phyloP scores from a whole-genome alignment of 1,140 invertebrate species.

The Zophobas morio region DNA sequence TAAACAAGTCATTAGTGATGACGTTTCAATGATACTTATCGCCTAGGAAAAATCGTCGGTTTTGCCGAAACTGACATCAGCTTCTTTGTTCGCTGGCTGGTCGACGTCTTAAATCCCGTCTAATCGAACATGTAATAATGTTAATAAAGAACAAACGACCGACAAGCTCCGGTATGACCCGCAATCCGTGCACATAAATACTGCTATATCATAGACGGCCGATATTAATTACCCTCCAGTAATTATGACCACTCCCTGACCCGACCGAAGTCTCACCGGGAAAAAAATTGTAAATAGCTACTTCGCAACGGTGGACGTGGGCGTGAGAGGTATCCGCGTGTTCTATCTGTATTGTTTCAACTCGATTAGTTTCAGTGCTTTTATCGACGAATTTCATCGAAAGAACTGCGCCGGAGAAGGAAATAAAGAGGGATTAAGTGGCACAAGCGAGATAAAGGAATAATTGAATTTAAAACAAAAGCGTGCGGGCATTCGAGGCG shows the following conservation, averaged over 20 bases:
- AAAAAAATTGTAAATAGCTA: constrained; percentile 37
- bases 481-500: too few relatives aligned
- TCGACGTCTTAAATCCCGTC: constrained; percentile 7
- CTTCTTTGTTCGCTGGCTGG: constrained; percentile 5
- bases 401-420: background rate
- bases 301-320: constrained; percentile 22
- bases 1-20: constrained; percentile 29
- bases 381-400: background rate
- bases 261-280: constrained; percentile 13
- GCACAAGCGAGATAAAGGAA: background rate
- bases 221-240: constrained; percentile 47
- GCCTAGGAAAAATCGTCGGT: background rate
- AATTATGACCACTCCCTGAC: constrained; percentile 45
- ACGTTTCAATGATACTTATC: constrained; percentile 26
- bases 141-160: background rate
- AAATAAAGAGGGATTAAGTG: background rate
- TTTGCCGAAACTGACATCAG: constrained; percentile 12
- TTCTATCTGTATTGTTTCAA: constrained; percentile 19
- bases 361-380: background rate
- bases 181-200: constrained; percentile 44
- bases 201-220: constrained; percentile 46
- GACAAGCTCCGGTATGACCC: constrained; percentile 7
- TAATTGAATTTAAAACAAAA: too few relatives aligned
- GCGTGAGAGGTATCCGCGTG: constrained; percentile 10
- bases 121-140: background rate